These are phyloP conservation scores for Psylliodes chrysocephalus DNA, from an alignment of 2,888 invertebrate species.

Conservation along the genomic window DNA sequence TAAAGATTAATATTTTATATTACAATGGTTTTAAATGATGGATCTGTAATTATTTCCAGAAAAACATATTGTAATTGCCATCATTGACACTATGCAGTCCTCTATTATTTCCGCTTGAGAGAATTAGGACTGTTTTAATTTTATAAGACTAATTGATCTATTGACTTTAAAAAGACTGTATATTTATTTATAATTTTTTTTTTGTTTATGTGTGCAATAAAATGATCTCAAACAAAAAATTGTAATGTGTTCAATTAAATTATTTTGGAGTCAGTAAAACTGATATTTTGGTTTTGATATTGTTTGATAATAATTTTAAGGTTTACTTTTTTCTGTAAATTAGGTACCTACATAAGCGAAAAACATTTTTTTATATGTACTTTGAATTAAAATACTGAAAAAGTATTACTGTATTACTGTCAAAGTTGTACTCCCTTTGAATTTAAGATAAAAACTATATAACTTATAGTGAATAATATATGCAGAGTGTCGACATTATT, in stretches of 20 bases:
- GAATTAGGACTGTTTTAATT: conserved; percentile 18
- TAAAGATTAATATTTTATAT: no score
- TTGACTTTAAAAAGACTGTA: conserved; percentile 15
- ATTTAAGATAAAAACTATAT: background rate
- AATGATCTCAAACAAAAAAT: no score
- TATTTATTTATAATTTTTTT: background rate
- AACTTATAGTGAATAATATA: background rate
- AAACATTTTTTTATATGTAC: no score
- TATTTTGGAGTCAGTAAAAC: background rate
- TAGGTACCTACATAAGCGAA: no score
- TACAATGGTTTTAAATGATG: no score
- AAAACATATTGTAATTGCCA: no score
- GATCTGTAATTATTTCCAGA: no score
- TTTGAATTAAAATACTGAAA: background rate
- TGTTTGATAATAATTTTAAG: background rate
- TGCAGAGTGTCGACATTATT: background rate
- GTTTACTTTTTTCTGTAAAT: no score
- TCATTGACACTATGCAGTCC: no score
- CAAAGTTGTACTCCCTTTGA: conserved; percentile 8
- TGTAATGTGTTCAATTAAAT: background rate
- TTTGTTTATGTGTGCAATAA: conserved; percentile 19
- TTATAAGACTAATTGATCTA: conserved; percentile 6
- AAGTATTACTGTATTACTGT: background rate
- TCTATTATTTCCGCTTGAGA: background rate
- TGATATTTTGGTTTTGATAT: background rate